phyloP scores from a whole-genome alignment of 2,797 vertebrate genomes.

The Eulemur albifrons region DNA sequence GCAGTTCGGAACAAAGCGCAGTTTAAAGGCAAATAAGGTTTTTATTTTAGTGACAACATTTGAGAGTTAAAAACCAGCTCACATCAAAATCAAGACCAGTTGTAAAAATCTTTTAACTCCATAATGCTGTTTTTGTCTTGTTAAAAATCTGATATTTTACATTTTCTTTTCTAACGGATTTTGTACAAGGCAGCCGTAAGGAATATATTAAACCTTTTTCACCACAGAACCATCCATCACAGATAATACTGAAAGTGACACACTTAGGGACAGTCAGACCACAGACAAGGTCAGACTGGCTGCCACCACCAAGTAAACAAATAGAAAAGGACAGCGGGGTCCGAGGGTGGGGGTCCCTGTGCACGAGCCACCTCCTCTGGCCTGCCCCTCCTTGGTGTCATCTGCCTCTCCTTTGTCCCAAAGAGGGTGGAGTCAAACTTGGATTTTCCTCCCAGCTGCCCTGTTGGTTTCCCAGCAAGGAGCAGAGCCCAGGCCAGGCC shows the following conservation, averaged over 20 bases:
- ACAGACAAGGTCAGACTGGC: constrained; percentile 38
- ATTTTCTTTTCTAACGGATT: constrained; percentile 72
- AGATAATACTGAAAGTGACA: constrained; percentile 78
- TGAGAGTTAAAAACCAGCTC: constrained; percentile 85
- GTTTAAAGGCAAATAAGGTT: constrained; percentile 83
- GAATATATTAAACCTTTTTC: constrained; percentile 79
- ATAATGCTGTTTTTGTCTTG: constrained; percentile 47
- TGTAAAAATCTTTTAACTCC: constrained; percentile 83
- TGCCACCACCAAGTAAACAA: constrained; percentile 59
- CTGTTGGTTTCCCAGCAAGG: neutral
- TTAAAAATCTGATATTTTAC: constrained; percentile 84
- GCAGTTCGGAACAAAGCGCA: neutral
- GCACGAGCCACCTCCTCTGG: neutral
- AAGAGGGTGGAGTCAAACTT: neutral
- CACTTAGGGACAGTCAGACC: constrained; percentile 56
- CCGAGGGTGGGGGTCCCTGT: neutral
- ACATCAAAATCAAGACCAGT: constrained; percentile 85
- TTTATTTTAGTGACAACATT: constrained; percentile 83
- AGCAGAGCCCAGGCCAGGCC: neutral
- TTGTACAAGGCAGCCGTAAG: constrained; percentile 85
- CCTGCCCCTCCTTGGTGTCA: neutral
- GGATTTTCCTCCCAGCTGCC: neutral
- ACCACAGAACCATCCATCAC: constrained; percentile 79
- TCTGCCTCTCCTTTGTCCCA: neutral
- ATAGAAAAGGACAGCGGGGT: constrained; percentile 25